phyloP scores from a whole-genome alignment of 2,888 invertebrate species.

The Phasia obesa region DNA sequence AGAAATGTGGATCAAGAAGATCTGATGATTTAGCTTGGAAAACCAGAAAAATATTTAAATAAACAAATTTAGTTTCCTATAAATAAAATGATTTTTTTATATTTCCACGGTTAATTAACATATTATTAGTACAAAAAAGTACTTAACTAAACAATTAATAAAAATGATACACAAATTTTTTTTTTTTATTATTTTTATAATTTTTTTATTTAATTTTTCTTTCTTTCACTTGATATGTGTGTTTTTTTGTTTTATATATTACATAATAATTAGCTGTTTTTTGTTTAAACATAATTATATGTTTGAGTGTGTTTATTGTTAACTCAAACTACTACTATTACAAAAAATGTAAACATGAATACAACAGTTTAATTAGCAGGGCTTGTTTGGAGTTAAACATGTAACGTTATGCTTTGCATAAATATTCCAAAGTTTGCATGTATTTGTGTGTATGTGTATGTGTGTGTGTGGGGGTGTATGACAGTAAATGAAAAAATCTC shows the following conservation, averaged over 20 bases:
- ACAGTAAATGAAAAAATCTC: background rate
- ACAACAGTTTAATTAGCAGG: constrained; percentile 2
- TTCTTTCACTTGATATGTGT: constrained; percentile 54
- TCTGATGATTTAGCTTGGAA: too few species aligned
- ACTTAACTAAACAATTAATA: background rate
- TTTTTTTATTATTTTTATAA: constrained; percentile 14
- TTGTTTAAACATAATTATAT: too few species aligned
- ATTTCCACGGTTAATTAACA: too few species aligned
- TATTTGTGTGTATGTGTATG: background rate
- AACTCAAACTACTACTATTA: constrained; percentile 1
- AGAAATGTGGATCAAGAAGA: too few species aligned
- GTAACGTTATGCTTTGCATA: background rate
- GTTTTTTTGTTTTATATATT: constrained; percentile 19
- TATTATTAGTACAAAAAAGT: too few species aligned
- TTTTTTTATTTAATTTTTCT: constrained; percentile 37
- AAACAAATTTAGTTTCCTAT: too few species aligned
- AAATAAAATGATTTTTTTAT: too few species aligned
- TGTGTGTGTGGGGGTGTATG: background rate
- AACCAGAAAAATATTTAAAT: too few species aligned
- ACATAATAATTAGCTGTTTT: constrained; percentile 50
- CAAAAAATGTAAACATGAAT: background rate
- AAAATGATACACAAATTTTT: constrained; percentile 19
- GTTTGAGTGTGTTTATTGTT: background rate
- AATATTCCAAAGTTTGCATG: background rate
- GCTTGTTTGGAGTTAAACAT: background rate